Evolutionary conservation across 2,113 vertebrate species (phyloP).

Genomic region (Rhipidura dahli): DNA sequence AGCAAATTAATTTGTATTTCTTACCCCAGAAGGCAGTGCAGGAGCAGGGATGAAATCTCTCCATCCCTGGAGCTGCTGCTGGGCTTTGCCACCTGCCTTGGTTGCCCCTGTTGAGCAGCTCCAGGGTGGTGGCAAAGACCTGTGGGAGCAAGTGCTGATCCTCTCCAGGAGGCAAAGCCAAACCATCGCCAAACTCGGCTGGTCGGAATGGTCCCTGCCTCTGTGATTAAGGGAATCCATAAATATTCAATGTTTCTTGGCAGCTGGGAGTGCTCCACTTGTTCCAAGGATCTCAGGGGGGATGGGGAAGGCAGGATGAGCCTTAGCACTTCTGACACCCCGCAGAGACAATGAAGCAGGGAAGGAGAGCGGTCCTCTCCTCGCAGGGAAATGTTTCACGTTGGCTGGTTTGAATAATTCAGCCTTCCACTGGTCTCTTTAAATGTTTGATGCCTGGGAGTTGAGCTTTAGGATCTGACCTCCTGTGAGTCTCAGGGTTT

Average conservation of each 20-base stretch:
- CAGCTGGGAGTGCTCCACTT: conserved; percentile 60
- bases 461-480: not conserved
- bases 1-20: not conserved
- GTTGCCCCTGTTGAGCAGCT: not conserved
- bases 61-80: not conserved
- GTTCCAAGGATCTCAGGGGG: conserved; percentile 43
- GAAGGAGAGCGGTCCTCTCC: conserved; percentile 28
- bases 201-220: conserved; percentile 36
- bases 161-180: conserved; percentile 13
- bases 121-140: not conserved
- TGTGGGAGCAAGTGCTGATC: not conserved
- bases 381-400: not conserved
- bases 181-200: not conserved
- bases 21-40: not conserved
- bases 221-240: conserved; percentile 55
- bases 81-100: not conserved
- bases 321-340: conserved; percentile 54
- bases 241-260: conserved; percentile 62
- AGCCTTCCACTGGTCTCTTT: conserved; percentile 33
- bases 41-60: not conserved
- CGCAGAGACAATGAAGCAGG: conserved; percentile 9
- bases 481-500: not conserved
- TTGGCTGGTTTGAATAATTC: conserved; percentile 54
- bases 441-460: conserved; percentile 59
- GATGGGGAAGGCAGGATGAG: conserved; percentile 44